These are phyloP conservation scores for Cynocephalus volans DNA, from an alignment of 2,113 vertebrate species.

Conservation along the genomic window DNA sequence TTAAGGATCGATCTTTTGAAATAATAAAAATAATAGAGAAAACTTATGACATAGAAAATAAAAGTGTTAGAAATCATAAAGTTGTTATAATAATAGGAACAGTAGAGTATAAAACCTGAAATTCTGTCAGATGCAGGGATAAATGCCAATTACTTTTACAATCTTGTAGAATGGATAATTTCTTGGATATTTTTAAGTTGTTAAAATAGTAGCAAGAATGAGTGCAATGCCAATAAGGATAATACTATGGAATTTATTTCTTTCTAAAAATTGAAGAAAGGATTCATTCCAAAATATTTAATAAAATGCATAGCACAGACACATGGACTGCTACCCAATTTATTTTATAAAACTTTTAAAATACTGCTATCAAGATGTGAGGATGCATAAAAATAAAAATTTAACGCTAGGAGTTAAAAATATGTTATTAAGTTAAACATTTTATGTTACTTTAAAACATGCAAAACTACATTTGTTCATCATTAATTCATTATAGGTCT, in stretches of 20 bases:
- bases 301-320: background rate
- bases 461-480: background rate
- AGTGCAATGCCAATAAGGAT: background rate
- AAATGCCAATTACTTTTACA: background rate
- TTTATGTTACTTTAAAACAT: background rate
- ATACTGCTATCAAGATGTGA: background rate
- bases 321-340: background rate
- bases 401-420: background rate
- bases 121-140: background rate
- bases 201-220: background rate
- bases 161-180: background rate
- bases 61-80: background rate
- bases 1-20: background rate
- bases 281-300: conserved; percentile 23
- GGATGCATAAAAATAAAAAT: background rate
- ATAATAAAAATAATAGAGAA: background rate
- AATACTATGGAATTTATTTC: background rate
- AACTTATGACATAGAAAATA: background rate
- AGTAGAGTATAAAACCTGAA: accelerated
- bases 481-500: background rate
- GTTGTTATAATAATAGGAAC: background rate
- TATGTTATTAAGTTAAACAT: background rate
- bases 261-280: background rate
- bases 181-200: background rate
- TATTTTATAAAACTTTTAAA: background rate